Percentiles rank a stretch among this genome's conserved stretches.
Evolutionary conservation across 2,113 vertebrate genomes (phyloP).

Genomic region (Manacus vitellinus): DNA sequence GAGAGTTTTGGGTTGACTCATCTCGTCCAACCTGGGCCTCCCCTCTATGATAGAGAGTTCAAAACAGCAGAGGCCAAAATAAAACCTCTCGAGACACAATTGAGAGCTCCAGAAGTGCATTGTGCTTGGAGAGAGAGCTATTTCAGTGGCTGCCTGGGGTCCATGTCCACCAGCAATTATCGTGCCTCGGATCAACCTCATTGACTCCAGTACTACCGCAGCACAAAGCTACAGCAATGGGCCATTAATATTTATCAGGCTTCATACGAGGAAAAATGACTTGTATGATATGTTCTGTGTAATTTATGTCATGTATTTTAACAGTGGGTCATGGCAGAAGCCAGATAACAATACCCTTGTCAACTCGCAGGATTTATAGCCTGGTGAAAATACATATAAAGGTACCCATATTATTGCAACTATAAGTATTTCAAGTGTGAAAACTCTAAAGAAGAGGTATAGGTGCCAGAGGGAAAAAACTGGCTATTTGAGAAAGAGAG

Average conservation of each 20-base stretch:
- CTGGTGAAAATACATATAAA: constrained; percentile 27
- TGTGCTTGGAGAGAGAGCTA: neutral
- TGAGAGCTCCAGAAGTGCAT: neutral
- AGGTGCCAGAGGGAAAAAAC: constrained; percentile 3
- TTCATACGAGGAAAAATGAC: constrained; percentile 38
- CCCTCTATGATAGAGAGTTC: neutral
- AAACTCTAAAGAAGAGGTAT: neutral
- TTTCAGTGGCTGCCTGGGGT: neutral
- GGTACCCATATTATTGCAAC: neutral
- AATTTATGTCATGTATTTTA: constrained; percentile 67
- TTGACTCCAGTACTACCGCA: constrained; percentile 17
- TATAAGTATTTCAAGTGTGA: neutral
- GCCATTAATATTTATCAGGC: constrained; percentile 69
- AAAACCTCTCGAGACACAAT: neutral
- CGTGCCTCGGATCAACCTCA: constrained; percentile 33
- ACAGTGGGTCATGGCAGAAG: constrained; percentile 48
- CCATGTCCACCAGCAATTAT: constrained; percentile 52
- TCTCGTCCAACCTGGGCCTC: neutral
- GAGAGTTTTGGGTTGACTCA: neutral
- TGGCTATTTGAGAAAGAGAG: neutral
- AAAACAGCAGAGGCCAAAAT: neutral
- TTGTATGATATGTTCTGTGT: constrained; percentile 36
- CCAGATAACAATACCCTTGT: constrained; percentile 61
- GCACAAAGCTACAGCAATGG: constrained; percentile 33
- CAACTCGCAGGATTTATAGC: constrained; percentile 50